phyloP scores from a whole-genome alignment of 2,888 invertebrate species.

The Rhyacophila evoluta region DNA sequence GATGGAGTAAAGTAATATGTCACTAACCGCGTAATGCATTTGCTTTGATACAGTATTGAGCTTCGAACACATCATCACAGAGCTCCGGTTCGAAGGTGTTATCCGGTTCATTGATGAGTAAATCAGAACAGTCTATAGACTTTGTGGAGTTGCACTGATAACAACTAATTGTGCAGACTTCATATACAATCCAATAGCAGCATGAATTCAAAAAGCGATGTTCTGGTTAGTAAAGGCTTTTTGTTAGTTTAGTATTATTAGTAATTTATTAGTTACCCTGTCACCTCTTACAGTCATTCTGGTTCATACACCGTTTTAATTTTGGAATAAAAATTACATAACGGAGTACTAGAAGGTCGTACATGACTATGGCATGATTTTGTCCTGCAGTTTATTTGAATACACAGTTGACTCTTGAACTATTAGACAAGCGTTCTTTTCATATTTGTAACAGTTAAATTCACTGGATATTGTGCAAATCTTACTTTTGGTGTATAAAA shows the following conservation, averaged over 20 bases:
- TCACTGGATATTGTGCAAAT: too few species aligned
- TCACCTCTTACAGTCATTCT: neutral
- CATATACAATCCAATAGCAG: constrained; percentile 32
- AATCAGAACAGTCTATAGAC: constrained; percentile 77
- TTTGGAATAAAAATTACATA: neutral
- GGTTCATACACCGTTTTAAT: neutral
- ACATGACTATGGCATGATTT: too few species aligned
- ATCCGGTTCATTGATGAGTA: constrained; percentile 72
- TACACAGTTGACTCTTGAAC: too few species aligned
- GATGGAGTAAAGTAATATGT: too few species aligned
- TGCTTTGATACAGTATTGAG: constrained; percentile 87
- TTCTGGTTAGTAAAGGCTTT: neutral
- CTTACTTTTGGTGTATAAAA: too few species aligned
- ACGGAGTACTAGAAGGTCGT: too few species aligned
- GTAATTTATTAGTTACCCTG: neutral
- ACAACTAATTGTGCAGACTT: constrained; percentile 69
- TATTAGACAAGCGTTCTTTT: too few species aligned
- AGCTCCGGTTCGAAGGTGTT: constrained; percentile 71
- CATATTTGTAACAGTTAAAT: too few species aligned
- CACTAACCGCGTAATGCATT: constrained; percentile 68
- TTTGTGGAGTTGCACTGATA: constrained; percentile 83
- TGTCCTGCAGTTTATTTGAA: too few species aligned
- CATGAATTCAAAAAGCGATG: constrained; percentile 32
- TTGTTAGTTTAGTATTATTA: neutral
- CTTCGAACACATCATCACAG: constrained; percentile 82